phyloP scores from a whole-genome alignment of 2,113 vertebrate species.

The Cepphus grylle region DNA sequence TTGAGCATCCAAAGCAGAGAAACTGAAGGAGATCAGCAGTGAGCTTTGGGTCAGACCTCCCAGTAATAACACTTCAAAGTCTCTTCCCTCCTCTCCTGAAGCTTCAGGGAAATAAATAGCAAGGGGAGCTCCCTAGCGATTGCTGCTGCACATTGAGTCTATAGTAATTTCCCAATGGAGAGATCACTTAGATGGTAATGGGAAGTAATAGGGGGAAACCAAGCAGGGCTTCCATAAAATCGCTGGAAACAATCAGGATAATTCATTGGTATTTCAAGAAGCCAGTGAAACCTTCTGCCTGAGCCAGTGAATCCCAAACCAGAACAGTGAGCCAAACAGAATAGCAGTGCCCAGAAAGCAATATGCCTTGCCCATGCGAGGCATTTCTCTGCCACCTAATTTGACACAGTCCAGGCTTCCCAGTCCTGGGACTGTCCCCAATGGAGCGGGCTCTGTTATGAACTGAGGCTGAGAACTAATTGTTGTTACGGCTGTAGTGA shows the following conservation, averaged over 20 bases:
- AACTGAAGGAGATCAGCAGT: background rate
- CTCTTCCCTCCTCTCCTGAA: background rate
- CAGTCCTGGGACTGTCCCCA: background rate
- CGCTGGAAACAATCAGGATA: constrained; percentile 22
- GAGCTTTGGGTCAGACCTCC: background rate
- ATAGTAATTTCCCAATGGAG: constrained; percentile 52
- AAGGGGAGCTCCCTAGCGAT: background rate
- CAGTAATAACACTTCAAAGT: background rate
- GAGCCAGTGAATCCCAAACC: background rate
- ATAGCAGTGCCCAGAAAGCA: background rate
- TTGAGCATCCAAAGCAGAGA: background rate
- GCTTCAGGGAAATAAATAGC: constrained; percentile 36
- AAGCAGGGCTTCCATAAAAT: constrained; percentile 46
- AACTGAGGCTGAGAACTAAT: background rate
- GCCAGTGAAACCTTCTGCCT: background rate
- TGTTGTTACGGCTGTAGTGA: background rate
- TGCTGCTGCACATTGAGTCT: constrained; percentile 30
- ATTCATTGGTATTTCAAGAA: constrained; percentile 36
- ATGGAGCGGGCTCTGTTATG: background rate
- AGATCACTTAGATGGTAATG: constrained; percentile 55
- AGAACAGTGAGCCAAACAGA: background rate
- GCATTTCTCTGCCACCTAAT: background rate
- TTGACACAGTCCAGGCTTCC: background rate
- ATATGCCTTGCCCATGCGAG: background rate
- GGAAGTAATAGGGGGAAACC: constrained; percentile 37